Percentiles rank a stretch among this genome's conserved stretches.
Evolutionary conservation across 2,797 vertebrate species (phyloP).

Genomic region (Florisuga fusca): DNA sequence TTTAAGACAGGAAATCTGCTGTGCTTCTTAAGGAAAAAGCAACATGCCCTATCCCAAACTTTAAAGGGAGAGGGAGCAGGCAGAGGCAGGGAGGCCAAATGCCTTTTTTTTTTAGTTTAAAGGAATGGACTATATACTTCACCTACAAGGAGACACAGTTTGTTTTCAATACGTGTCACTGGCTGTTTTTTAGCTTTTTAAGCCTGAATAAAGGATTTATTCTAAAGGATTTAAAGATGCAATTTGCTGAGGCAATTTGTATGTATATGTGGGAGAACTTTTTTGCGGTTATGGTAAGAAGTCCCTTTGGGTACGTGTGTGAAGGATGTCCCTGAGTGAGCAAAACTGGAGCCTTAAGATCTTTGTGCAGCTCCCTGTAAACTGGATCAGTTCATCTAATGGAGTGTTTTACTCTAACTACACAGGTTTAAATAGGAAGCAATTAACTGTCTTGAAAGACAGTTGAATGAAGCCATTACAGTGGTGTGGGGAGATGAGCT

Average conservation of each 20-base stretch:
- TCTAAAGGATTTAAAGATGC: background rate
- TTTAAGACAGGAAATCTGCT: constrained; percentile 73
- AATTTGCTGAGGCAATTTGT: background rate
- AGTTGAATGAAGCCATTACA: background rate
- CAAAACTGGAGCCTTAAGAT: background rate
- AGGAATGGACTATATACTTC: background rate
- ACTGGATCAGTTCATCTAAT: constrained; percentile 64
- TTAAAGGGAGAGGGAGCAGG: background rate
- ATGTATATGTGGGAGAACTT: background rate
- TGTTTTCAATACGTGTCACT: background rate
- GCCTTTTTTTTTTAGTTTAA: constrained; percentile 8
- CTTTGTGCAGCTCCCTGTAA: background rate
- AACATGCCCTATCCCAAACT: constrained; percentile 32
- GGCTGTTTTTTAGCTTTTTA: background rate
- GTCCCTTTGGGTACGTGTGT: background rate
- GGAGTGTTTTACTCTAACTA: constrained; percentile 44
- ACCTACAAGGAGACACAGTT: background rate
- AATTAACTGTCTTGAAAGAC: background rate
- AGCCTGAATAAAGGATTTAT: background rate
- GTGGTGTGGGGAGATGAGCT: background rate
- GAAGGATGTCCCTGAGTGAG: background rate
- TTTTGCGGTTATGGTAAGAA: background rate
- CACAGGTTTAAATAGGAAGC: constrained; percentile 1
- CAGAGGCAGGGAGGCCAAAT: constrained; percentile 7
- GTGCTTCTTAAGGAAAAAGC: constrained; percentile 59